Evolutionary conservation across 2,113 vertebrate genomes (phyloP), one percentile per base, ranked within the genome.

Genomic region (Lagopus muta): DNA sequence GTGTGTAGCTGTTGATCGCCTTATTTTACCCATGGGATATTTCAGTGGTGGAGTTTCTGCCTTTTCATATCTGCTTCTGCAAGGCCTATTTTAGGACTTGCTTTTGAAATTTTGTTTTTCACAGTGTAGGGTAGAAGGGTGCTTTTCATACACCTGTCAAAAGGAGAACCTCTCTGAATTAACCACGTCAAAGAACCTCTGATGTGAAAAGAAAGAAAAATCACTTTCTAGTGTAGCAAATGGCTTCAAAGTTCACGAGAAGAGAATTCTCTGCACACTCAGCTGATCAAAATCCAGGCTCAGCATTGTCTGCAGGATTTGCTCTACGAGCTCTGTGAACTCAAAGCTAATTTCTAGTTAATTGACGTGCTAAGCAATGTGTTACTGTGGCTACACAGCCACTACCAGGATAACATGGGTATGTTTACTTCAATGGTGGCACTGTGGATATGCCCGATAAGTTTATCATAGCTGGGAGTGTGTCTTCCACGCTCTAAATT

Each of bases 81-180:
- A 9, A 72, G 6, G 25, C 36, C 32, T 36, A 64, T 85, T 50
- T 76, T 66, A 69, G 52, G 62, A 55, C 15, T 15, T 17, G 5
- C 60, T 86, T 75, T 62, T 83, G 36, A 62, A 69, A 65, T 65
- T 20, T 50, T 40, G 7, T 45, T 61, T 93, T 48, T 88, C 34
- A 36, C 20, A 40, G 5, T 47, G 25, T 21, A 65, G 20, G 20
- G 7, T 0, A 0, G 43, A 66, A 74, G 15, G 36, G 25, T 8
- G 8, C 21, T 79, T 78, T 32, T 69, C 10, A 52, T 45, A 6
- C 0, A 2, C 55, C 60, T 70, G 30, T 61, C 30, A 34, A 58
- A 82, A 86, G 22, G n/a, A 70, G 9, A 73, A 54, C 57, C 3
- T 65, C 60, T 83, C 55, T 61, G 69, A 89, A 62, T 30, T 45